Evolutionary conservation across 2,113 vertebrate genomes (phyloP), one percentile per base, ranked within the genome.

Genomic region (Dipodomys ordii): DNA sequence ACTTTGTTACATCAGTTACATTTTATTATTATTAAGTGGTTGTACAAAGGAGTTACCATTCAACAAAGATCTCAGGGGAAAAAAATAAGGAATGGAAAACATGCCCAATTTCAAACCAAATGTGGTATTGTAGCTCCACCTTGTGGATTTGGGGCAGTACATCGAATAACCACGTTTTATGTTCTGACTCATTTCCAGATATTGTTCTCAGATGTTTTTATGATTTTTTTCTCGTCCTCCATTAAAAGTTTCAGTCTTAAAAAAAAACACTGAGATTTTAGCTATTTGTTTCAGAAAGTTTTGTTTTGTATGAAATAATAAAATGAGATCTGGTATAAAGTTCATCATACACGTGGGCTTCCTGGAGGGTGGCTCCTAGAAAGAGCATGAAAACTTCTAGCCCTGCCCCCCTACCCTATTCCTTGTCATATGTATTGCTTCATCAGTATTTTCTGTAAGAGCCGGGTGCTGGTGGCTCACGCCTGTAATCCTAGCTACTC

Each of bases 71-170:
- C 15, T 57, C 53, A 57, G 53, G 13, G 30, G 23, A 39, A 28
- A 35, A 49, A 1, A 71, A 3, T 0, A 68, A 49, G 25, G 30
- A 80, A 32, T 62, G 49, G 62, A 91, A 83, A 49, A 2, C 7
- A 16, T 30, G 6, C 4, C 25, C 0, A 6, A 7, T 27, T 85
- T 19, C 44, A 80, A 91, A 93, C 53, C 65, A 96, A 96, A 84
- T 30, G 25, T 65, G 49, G 71, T 95, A 62, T 44, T 83, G 28
- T 1, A 19, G 7, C 88, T 91, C n/a, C 97, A 95, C 64, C 96
- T 88, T 0, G 49, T 96, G 97, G 78, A 35, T 0, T 49, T 57
- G 1, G n/a, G 0, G 1, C 1, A 44, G 49, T 80, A 96, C 69
- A 72, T n/a, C 30, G 71, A 60, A 64, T 62, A 80, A 1, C 23